A percentile compares a stretch with the other conserved stretches of the same genome.
Conservation (phyloP, 2,888 invertebrate species). For the Germaria angustata region DNA sequence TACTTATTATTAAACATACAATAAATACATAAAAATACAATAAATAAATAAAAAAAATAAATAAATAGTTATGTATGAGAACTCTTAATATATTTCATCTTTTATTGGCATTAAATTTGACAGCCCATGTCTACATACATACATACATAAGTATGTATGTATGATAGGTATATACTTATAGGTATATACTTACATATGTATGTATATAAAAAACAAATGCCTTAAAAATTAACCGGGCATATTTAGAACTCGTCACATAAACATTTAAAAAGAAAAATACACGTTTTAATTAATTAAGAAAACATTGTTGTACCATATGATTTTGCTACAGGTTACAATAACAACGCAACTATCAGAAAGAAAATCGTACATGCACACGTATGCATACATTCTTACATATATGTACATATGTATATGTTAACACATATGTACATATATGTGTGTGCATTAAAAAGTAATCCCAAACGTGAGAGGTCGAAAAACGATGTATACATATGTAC, state of each 20-base stretch:
- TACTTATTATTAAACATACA: too few relatives aligned
- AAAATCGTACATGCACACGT: background rate
- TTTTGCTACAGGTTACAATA: slow-evolving; percentile 23
- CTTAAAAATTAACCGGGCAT: too few relatives aligned
- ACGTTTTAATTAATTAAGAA: slow-evolving; percentile 61
- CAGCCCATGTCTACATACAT: too few relatives aligned
- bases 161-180: too few relatives aligned
- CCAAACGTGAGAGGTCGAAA: slow-evolving; percentile 53
- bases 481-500: background rate
- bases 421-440: too few relatives aligned
- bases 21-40: too few relatives aligned
- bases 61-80: too few relatives aligned
- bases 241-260: background rate
- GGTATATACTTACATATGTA: too few relatives aligned
- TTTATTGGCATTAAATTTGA: slow-evolving; percentile 43
- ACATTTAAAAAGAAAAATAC: slow-evolving; percentile 40
- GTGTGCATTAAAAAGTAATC: slow-evolving; percentile 45
- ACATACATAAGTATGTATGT: too few relatives aligned
- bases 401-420: too few relatives aligned
- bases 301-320: slow-evolving; percentile 49
- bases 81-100: background rate
- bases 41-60: too few relatives aligned
- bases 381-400: too few relatives aligned
- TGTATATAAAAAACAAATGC: slow-evolving; percentile 8
- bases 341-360: background rate